Conservation (phyloP, 2,888 invertebrate genomes). For the Drosophila borborema region DNA sequence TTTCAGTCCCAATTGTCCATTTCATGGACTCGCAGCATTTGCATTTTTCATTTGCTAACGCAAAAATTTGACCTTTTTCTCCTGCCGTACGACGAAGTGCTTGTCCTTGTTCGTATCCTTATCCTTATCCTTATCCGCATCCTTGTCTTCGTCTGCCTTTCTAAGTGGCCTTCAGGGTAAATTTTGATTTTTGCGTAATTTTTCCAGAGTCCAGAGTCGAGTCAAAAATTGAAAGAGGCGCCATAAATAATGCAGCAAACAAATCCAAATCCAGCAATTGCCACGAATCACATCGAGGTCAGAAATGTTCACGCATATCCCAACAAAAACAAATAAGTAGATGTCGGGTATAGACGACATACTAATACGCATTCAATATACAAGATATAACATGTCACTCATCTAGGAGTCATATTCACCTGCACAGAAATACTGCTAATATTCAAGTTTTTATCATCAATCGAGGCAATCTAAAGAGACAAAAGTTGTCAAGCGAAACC, state of each 20-base stretch:
- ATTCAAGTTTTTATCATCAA: not conserved
- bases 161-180: slow-evolving; percentile 76
- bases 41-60: slow-evolving; percentile 67
- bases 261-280: slow-evolving; percentile 34
- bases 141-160: slow-evolving; percentile 16
- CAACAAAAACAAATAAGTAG: not conserved
- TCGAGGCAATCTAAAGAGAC: not conserved
- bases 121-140: not conserved
- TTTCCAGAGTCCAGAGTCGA: slow-evolving; percentile 43
- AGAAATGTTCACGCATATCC: slow-evolving; percentile 75
- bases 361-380: not conserved
- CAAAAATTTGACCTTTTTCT: slow-evolving; percentile 42
- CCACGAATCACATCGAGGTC: slow-evolving; percentile 45
- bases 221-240: slow-evolving; percentile 61
- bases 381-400: too few relatives aligned
- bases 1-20: slow-evolving; percentile 71
- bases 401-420: too few relatives aligned
- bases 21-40: slow-evolving; percentile 66
- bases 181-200: slow-evolving; percentile 76
- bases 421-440: not conserved
- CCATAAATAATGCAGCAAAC: slow-evolving; percentile 66
- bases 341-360: not conserved
- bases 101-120: slow-evolving; percentile 1
- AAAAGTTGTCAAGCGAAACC: not conserved
- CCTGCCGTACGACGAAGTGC: not conserved